These are phyloP conservation scores for Notothenia coriiceps DNA, from an alignment of 2,113 vertebrate genomes.

Conservation along the genomic window DNA sequence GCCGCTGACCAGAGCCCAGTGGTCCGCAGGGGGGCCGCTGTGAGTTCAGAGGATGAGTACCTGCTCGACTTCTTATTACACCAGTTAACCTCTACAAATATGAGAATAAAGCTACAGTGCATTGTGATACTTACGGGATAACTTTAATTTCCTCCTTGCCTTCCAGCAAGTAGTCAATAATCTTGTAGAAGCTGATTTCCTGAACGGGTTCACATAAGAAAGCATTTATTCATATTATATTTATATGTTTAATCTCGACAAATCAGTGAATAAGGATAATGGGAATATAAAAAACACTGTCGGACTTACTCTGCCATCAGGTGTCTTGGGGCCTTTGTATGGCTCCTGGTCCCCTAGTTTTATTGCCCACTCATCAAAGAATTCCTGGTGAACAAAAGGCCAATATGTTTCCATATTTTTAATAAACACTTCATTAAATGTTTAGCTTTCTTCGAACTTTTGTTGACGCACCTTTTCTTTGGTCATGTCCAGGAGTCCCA, in stretches of 20 bases:
- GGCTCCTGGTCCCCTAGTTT: slow-evolving; percentile 92
- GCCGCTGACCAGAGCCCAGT: slow-evolving; percentile 92
- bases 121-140: slow-evolving; percentile 88
- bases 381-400: slow-evolving; percentile 84
- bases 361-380: slow-evolving; percentile 93
- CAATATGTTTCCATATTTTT: neutral
- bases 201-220: slow-evolving; percentile 51
- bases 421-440: neutral
- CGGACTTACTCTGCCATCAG: slow-evolving; percentile 90
- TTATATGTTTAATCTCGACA: neutral
- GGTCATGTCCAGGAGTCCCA: slow-evolving; percentile 95
- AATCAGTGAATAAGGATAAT: neutral
- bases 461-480: slow-evolving; percentile 90
- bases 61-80: neutral
- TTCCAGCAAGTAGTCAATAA: slow-evolving; percentile 94
- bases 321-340: slow-evolving; percentile 95
- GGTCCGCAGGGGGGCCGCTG: slow-evolving; percentile 91
- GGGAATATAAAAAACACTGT: neutral
- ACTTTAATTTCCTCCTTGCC: slow-evolving; percentile 97
- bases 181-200: slow-evolving; percentile 95
- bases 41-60: slow-evolving; percentile 42
- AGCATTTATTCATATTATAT: neutral
- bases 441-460: neutral
- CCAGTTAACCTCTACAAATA: neutral
- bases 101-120: neutral